A percentile compares a stretch with the other conserved stretches of the same genome.
Conservation (phyloP, 2,113 vertebrate species). For the Menidia beryllina region DNA sequence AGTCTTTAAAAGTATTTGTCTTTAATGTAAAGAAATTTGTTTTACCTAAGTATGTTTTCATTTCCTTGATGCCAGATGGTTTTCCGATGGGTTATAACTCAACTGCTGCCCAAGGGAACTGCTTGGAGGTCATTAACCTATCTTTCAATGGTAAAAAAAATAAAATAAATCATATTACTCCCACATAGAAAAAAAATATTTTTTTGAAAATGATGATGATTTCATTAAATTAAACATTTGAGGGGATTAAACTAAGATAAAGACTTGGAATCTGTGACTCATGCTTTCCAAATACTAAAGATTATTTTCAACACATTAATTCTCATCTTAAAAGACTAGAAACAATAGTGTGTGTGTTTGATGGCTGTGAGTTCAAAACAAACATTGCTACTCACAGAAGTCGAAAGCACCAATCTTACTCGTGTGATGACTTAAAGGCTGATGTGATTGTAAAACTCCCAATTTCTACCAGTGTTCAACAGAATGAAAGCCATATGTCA, state of each 20-base stretch:
- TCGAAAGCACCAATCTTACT: background rate
- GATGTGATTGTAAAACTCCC: background rate
- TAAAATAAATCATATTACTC: too few relatives aligned
- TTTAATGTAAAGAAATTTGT: too few relatives aligned
- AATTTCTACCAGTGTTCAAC: too few relatives aligned
- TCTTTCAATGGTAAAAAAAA: conserved; percentile 91
- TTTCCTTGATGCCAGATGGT: conserved; percentile 81
- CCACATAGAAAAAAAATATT: too few relatives aligned
- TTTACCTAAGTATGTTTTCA: conserved; percentile 1
- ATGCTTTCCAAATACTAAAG: background rate
- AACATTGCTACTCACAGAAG: conserved; percentile 2
- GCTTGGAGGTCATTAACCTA: conserved; percentile 97
- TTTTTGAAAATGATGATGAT: too few relatives aligned
- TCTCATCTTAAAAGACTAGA: conserved; percentile 1
- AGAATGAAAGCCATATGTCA: background rate
- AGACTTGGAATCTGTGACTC: background rate
- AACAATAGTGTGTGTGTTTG: background rate
- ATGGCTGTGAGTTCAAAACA: background rate
- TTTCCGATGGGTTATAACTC: conserved; percentile 94
- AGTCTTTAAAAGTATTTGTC: too few relatives aligned
- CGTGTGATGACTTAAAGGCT: background rate
- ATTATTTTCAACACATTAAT: conserved; percentile 2
- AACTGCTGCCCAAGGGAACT: conserved; percentile 96
- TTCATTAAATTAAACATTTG: too few relatives aligned
- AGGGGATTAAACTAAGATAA: too few relatives aligned